phyloP scores from a whole-genome alignment of 2,797 vertebrate species.

The Chiloscyllium punctatum region DNA sequence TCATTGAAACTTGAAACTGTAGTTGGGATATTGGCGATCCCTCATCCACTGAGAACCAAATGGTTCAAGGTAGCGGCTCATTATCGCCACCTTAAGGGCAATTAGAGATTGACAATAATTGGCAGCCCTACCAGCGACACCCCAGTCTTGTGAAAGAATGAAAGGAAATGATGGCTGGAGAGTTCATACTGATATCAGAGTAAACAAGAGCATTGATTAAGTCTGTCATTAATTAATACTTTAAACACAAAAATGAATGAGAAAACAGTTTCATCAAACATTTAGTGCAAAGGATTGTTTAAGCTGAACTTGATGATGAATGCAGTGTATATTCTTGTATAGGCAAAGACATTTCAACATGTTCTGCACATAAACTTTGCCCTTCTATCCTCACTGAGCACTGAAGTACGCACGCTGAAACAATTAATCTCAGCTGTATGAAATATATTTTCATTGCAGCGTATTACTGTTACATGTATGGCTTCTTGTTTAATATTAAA shows the following conservation, averaged over 20 bases:
- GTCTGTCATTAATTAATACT: neutral
- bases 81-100: too few species aligned
- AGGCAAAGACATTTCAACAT: neutral
- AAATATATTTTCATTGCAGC: neutral
- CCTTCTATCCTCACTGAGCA: neutral
- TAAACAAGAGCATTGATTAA: neutral
- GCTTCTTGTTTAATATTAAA: neutral
- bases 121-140: too few species aligned
- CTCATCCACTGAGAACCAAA: neutral
- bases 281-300: neutral
- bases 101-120: too few species aligned
- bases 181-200: neutral
- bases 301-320: neutral
- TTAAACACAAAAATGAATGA: neutral
- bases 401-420: neutral
- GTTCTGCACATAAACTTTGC: too few species aligned
- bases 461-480: neutral
- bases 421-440: neutral
- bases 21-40: neutral
- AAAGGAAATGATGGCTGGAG: neutral
- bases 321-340: neutral
- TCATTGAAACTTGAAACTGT: neutral
- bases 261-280: neutral
- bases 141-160: too few species aligned
- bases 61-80: too few species aligned